Conservation (phyloP, 2,888 invertebrate species). For the Dichetophora obliterata region DNA sequence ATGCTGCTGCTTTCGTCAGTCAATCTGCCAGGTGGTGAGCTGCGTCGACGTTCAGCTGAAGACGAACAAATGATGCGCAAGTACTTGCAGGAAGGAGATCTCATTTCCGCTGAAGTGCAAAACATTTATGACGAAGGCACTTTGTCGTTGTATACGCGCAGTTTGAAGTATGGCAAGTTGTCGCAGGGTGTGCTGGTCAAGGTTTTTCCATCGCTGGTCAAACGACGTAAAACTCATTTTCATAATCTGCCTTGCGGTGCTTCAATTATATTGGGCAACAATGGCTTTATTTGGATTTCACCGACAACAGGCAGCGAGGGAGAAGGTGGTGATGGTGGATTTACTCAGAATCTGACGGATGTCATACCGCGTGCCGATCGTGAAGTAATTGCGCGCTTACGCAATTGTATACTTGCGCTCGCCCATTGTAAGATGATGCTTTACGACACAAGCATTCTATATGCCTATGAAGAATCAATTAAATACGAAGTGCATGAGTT, state of each 20-base stretch:
- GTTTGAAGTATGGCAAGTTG: constrained; percentile 96
- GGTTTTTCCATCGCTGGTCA: constrained; percentile 92
- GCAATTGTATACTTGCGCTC: constrained; percentile 90
- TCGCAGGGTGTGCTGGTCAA: constrained; percentile 90
- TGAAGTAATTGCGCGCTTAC: constrained; percentile 87
- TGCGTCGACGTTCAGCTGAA: constrained; percentile 92
- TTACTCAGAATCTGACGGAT: constrained; percentile 81
- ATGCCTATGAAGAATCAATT: constrained; percentile 90
- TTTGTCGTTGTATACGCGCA: constrained; percentile 93
- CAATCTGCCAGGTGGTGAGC: constrained; percentile 96
- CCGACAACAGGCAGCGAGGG: constrained; percentile 76
- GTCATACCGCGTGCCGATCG: constrained; percentile 80
- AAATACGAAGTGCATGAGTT: constrained; percentile 85
- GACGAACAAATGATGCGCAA: constrained; percentile 98
- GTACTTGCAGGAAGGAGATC: constrained; percentile 93
- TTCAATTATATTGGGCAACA: constrained; percentile 93
- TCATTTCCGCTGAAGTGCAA: constrained; percentile 98
- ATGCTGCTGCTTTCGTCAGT: constrained; percentile 91
- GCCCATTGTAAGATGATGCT: constrained; percentile 90
- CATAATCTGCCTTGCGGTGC: constrained; percentile 93
- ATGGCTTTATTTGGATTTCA: constrained; percentile 96
- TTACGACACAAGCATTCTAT: constrained; percentile 91
- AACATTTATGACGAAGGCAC: constrained; percentile 92
- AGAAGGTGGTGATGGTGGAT: constrained; percentile 79
- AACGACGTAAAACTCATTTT: constrained; percentile 94